These are phyloP conservation scores for Nezara viridula DNA, from an alignment of 2,888 invertebrate genomes.

Conservation along the genomic window DNA sequence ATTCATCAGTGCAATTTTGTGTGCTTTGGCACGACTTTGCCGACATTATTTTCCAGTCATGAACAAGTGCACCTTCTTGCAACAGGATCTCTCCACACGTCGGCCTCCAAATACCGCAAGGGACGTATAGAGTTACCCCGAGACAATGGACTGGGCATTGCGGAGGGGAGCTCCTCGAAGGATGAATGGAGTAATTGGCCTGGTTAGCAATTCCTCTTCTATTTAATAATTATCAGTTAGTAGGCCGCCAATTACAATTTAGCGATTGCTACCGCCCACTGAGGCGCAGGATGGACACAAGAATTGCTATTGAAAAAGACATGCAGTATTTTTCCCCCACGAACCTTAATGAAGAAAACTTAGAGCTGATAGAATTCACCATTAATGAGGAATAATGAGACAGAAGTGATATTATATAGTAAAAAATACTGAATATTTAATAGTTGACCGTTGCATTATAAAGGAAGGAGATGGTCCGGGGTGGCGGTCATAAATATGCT, in stretches of 20 bases:
- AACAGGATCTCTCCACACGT: background rate
- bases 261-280: background rate
- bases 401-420: too few species aligned
- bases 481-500: too few species aligned
- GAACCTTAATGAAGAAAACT: background rate
- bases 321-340: background rate
- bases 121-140: background rate
- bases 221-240: conserved; percentile 9
- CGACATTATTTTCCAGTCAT: background rate
- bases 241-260: conserved; percentile 15
- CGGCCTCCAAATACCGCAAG: background rate
- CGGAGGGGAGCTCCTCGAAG: background rate
- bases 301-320: background rate
- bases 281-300: background rate
- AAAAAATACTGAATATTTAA: too few species aligned
- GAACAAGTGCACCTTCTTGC: background rate
- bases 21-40: too few species aligned
- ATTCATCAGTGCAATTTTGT: too few species aligned
- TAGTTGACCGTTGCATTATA: too few species aligned
- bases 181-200: conserved; percentile 32
- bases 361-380: too few species aligned
- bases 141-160: conserved; percentile 4
- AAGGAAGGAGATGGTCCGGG: too few species aligned
- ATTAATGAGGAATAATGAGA: too few species aligned
- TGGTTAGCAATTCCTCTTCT: conserved; percentile 5